Percentiles rank a stretch among this genome's conserved stretches.
Conservation (phyloP, 2,113 vertebrate genomes). For the Perccottus glenii region DNA sequence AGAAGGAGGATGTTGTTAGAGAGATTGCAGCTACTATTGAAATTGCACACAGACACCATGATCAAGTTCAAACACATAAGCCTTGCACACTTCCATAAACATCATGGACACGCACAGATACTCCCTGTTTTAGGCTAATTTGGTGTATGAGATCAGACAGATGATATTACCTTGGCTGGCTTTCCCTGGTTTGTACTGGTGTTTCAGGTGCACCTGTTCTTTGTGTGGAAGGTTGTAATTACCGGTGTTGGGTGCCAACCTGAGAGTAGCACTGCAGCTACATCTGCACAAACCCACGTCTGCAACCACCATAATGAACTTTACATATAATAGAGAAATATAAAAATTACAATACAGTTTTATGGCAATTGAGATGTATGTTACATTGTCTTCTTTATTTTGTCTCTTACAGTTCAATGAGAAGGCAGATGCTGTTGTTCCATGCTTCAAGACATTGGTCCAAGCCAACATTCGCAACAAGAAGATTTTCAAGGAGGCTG, state of each 20-base stretch:
- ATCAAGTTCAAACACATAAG: neutral
- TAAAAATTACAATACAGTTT: conserved; percentile 8
- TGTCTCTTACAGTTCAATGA: conserved; percentile 90
- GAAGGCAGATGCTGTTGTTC: conserved; percentile 92
- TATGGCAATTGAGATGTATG: neutral
- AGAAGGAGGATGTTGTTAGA: conserved; percentile 48
- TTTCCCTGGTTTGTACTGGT: conserved; percentile 52
- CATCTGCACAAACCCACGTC: conserved; percentile 63
- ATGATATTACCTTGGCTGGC: conserved; percentile 72
- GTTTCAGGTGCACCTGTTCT: conserved; percentile 76
- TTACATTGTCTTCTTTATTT: conserved; percentile 12
- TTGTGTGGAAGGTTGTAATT: conserved; percentile 75
- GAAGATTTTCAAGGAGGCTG: conserved; percentile 96
- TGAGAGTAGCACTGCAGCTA: conserved; percentile 53
- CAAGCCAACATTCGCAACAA: conserved; percentile 98
- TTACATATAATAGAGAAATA: conserved; percentile 4
- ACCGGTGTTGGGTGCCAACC: conserved; percentile 67
- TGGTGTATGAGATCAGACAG: conserved; percentile 72
- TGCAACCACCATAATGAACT: conserved; percentile 15
- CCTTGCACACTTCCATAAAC: neutral
- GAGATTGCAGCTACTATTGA: conserved; percentile 29
- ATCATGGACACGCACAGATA: conserved; percentile 7
- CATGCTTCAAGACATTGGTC: conserved; percentile 95
- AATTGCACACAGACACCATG: neutral
- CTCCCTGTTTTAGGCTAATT: conserved; percentile 57